phyloP scores from a whole-genome alignment of 2,888 invertebrate species.

The Mesorhabditis sp. region DNA sequence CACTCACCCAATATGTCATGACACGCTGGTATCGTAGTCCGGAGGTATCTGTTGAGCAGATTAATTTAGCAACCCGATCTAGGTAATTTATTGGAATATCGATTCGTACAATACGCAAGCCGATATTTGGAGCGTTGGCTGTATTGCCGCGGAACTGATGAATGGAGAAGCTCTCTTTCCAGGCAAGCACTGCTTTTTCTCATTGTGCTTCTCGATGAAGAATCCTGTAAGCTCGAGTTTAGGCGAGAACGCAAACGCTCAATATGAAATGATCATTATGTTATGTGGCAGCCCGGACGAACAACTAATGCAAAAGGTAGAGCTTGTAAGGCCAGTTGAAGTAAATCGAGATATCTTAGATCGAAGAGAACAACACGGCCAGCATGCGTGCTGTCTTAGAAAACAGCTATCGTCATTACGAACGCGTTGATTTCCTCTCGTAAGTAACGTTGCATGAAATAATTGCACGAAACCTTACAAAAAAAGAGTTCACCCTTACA shows the following conservation, averaged over 20 bases:
- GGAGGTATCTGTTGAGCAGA: slow-evolving; percentile 33
- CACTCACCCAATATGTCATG: slow-evolving; percentile 45
- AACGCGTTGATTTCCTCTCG: slow-evolving; percentile 6
- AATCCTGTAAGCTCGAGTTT: background rate
- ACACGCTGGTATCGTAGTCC: slow-evolving; percentile 54
- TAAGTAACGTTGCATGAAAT: background rate
- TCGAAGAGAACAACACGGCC: slow-evolving; percentile 38
- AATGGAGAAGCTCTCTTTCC: slow-evolving; percentile 44
- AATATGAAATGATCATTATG: slow-evolving; percentile 46
- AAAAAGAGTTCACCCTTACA: background rate
- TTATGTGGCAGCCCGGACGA: slow-evolving; percentile 50
- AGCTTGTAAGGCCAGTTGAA: background rate
- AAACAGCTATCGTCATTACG: background rate
- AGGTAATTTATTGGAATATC: slow-evolving; percentile 51
- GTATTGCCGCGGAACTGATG: slow-evolving; percentile 53
- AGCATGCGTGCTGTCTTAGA: slow-evolving; percentile 12
- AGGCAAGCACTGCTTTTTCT: slow-evolving; percentile 38
- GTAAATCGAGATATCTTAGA: slow-evolving; percentile 16
- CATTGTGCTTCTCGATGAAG: background rate
- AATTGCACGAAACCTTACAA: background rate
- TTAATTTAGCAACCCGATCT: background rate
- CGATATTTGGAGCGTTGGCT: slow-evolving; percentile 55
- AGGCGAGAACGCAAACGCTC: slow-evolving; percentile 24
- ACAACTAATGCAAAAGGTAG: slow-evolving; percentile 39
- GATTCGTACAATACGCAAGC: slow-evolving; percentile 41